Percentiles rank a stretch among this genome's conserved stretches.
phyloP scores from a whole-genome alignment of 2,888 invertebrate genomes.

The Latheticus oryzae region DNA sequence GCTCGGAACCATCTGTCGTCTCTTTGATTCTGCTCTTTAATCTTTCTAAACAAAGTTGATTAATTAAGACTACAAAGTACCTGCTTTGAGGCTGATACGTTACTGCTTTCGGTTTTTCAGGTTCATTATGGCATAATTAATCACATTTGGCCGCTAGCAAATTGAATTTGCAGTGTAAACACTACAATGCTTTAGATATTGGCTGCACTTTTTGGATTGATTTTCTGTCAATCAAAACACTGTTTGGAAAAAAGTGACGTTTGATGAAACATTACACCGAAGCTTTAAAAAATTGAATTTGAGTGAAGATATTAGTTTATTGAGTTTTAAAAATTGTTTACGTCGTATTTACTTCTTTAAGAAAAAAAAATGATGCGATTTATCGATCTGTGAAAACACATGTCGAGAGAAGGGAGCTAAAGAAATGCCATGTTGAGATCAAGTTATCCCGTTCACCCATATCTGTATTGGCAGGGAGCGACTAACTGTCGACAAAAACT shows the following conservation, averaged over 20 bases:
- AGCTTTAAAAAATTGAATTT: too few relatives aligned
- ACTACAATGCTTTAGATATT: constrained; percentile 16
- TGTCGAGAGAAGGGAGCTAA: constrained; percentile 37
- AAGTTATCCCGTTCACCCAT: constrained; percentile 47
- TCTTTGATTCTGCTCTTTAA: constrained; percentile 16
- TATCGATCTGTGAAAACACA: constrained; percentile 35
- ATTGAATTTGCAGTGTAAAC: constrained; percentile 36
- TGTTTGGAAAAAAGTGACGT: too few relatives aligned
- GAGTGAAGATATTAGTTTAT: too few relatives aligned
- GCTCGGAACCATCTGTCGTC: neutral
- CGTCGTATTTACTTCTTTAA: too few relatives aligned
- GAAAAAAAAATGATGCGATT: too few relatives aligned
- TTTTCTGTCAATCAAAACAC: constrained; percentile 35
- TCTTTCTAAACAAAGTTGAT: constrained; percentile 12
- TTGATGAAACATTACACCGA: too few relatives aligned
- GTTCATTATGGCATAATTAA: constrained; percentile 35
- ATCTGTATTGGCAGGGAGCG: constrained; percentile 50
- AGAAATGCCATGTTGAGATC: constrained; percentile 48
- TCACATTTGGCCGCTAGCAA: constrained; percentile 35
- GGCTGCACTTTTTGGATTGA: constrained; percentile 26
- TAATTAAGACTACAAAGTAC: constrained; percentile 8
- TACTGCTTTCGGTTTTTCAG: neutral
- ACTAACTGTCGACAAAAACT: constrained; percentile 52
- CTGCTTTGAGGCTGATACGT: constrained; percentile 5
- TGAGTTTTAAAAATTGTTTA: too few relatives aligned